These are phyloP conservation scores for Spodoptera litura DNA, from an alignment of 1,140 invertebrate genomes.

Conservation along the genomic window DNA sequence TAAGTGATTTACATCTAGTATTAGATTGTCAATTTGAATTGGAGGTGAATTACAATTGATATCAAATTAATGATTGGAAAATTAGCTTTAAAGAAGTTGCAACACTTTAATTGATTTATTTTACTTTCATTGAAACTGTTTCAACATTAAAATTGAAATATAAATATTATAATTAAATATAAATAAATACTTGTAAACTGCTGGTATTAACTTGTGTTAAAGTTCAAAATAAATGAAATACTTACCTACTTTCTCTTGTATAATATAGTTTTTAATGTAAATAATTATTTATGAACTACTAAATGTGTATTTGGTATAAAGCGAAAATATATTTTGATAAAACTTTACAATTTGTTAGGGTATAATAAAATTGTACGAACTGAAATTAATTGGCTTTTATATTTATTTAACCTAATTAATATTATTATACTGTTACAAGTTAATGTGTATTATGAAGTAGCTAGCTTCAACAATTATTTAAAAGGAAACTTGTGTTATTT, in stretches of 20 bases:
- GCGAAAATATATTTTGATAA: constrained; percentile 42
- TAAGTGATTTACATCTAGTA: not conserved
- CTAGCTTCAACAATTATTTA: too few species aligned
- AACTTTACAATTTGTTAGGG: constrained; percentile 41
- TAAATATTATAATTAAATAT: constrained; percentile 1
- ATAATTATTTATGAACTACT: constrained; percentile 63
- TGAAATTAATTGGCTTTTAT: constrained; percentile 1
- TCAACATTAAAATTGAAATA: not conserved
- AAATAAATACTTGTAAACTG: not conserved
- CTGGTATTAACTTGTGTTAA: constrained; percentile 11
- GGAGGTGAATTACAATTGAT: not conserved
- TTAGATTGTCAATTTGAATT: not conserved
- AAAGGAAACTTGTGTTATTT: too few species aligned
- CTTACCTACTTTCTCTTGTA: not conserved
- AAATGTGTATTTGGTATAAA: constrained; percentile 14
- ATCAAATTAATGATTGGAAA: not conserved
- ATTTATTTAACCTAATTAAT: not conserved
- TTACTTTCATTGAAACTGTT: constrained; percentile 1
- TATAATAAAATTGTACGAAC: constrained; percentile 46
- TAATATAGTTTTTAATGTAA: constrained; percentile 56
- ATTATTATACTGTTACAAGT: not conserved
- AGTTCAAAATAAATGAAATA: not conserved
- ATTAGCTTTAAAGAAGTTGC: not conserved
- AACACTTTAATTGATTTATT: not conserved
- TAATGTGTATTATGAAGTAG: not conserved